Base-by-base conservation (phyloP, 1,140 invertebrate genomes). In the Bicyclus anynana region DNA sequence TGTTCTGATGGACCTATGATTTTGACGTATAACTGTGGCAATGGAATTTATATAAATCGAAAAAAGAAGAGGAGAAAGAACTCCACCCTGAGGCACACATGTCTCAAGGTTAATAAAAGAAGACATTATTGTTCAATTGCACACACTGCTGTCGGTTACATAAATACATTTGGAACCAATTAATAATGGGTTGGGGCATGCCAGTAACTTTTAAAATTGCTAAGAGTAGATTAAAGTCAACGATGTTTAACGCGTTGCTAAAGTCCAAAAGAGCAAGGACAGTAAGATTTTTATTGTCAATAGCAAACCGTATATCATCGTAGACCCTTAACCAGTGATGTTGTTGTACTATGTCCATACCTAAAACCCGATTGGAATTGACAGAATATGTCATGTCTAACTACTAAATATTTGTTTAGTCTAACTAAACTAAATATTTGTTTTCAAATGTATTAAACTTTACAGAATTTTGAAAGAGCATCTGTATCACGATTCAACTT, bases 1-100 rank as follows among this genome's bases (percentile, higher is more conserved):
- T 49, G 21, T 7, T 27, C 49, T 53, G 56, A 38, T 44, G 55
- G 37, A 57, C 54, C 47, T 12, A 38, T 44, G 48, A 23, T 51
- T 53, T 53, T 29, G 42, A 13, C 23, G 38, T 20, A 16, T 18
- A 40, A 42, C 21, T 44, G 20, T 14, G 17, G 1, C 3, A 16
- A 18, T 1, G 2, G 13, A 10, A 5, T 40, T 40, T 40, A 17
- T 33, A 12, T 33, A 12, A 3, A 33, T n/a, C n/a, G 40, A 17
- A 44, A 44, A 44, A 18, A 17, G 40, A 18, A 18, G 16, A 12
- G 16, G 16, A 20, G 40, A 20, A 10, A 44, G 16, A 14, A 17
- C 40, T 20, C 40, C 9, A 2, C 16, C 16, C 10, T 20, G 40
- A 4, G 40, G 40, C 12, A 44, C 16, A 2, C 16, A 4, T 7